Base-by-base conservation (phyloP, 2,113 vertebrate genomes). In the Salvelinus alpinus region DNA sequence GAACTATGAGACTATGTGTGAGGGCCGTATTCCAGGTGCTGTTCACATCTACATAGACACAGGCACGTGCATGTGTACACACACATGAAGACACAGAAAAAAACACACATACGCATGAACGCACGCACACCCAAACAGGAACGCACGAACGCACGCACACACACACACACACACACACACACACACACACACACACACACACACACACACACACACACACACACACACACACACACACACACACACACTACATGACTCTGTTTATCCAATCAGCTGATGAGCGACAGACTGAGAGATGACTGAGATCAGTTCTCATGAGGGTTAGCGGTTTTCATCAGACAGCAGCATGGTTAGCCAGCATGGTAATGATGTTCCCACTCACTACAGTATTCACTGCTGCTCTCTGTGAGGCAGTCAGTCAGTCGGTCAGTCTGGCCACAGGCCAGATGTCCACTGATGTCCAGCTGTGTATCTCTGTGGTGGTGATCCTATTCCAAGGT, bases 241-340 rank as follows among this genome's bases (percentile, higher is more conserved):
- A 44, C 38, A 11, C 38, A 44, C 38, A 44, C 38, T 31, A 11
- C 38, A 44, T 2, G 0, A 44, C 71, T 75, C 72, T 87, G 86
- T 87, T 84, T 86, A 84, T 82, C 72, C 76, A 85, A 85, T 90
- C 85, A 88, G 86, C 87, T 85, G 87, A 87, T 82, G 77, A 82
- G 38, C 2, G 38, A 44, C 38, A 44, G 38, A 44, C 38, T 9
- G 38, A 38, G 34, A 38, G 34, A 38, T 38, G 34, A 38, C 34
- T 38, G 64, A 20, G 48, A 25, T 48, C 75, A 72, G 82, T 84
- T 90, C 84, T 88, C 77, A 65, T 1, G 14, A 72, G 71, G 84
- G 87, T 88, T 86, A 81, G 27, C 70, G 75, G 24, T 75, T 77
- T 79, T 71, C 31, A 78, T 85, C 38, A 18, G 77, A 75, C 69